Evolutionary conservation across 2,113 vertebrate species (phyloP).

Genomic region (Gasterosteus aculeatus): DNA sequence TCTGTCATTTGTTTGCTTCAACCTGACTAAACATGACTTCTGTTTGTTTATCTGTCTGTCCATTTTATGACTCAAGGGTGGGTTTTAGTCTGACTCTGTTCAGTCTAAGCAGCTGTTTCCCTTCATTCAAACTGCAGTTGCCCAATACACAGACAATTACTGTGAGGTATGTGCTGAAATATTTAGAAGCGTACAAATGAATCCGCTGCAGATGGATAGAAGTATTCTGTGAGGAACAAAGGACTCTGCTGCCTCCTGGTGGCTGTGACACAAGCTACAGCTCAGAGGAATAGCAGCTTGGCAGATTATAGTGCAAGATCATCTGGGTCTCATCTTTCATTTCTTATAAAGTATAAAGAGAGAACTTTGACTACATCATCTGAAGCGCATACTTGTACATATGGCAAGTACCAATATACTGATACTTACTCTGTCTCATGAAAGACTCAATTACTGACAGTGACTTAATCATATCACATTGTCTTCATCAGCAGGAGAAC

Average conservation of each 20-base stretch:
- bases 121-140: constrained; percentile 35
- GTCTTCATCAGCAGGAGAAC: background rate
- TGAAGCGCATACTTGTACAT: background rate
- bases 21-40: constrained; percentile 56
- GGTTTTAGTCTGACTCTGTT: constrained; percentile 49
- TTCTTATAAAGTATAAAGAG: background rate
- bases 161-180: background rate
- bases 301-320: background rate
- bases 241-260: constrained; percentile 49
- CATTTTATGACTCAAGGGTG: constrained; percentile 17
- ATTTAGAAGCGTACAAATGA: background rate
- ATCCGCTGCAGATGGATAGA: background rate
- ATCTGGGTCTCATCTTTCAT: background rate
- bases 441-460: background rate
- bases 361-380: background rate
- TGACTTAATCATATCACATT: background rate
- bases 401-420: background rate
- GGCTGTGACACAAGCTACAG: constrained; percentile 13
- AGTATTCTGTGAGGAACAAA: background rate
- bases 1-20: constrained; percentile 47
- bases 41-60: constrained; percentile 47
- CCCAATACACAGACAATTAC: constrained; percentile 16
- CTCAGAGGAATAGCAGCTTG: background rate
- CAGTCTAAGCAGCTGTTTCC: constrained; percentile 70
- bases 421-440: background rate